A percentile compares a stretch with the other conserved stretches of the same genome.
phyloP scores from a whole-genome alignment of 2,888 invertebrate genomes.

The Cryptocephalus primarius region DNA sequence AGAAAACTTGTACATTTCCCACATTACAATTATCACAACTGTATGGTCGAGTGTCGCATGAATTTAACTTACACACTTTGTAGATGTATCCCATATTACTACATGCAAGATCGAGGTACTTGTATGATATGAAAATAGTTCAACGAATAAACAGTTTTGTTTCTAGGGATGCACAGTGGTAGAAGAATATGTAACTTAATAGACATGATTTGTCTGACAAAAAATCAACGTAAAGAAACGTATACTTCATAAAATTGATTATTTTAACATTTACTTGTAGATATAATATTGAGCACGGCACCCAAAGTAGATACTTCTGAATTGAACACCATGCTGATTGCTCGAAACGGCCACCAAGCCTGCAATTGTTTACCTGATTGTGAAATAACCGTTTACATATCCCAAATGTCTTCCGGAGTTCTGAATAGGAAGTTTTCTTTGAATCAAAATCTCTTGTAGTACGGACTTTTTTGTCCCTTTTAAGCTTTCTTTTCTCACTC shows the following conservation, averaged over 20 bases:
- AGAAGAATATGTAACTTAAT: background rate
- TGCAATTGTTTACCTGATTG: conserved; percentile 54
- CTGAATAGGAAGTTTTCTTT: conserved; percentile 6
- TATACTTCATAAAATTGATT: background rate
- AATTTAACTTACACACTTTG: conserved; percentile 40
- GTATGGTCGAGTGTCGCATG: conserved; percentile 48
- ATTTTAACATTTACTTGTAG: conserved; percentile 9
- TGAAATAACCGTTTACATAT: conserved; percentile 47
- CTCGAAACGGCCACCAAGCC: conserved; percentile 11
- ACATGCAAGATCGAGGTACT: conserved; percentile 36
- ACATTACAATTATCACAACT: conserved; percentile 55
- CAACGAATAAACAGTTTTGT: background rate
- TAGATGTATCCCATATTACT: conserved; percentile 50
- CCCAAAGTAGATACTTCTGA: conserved; percentile 29
- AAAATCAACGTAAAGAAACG: conserved; percentile 1
- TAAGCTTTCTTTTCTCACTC: background rate
- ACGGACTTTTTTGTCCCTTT: background rate
- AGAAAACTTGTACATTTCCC: conserved; percentile 27
- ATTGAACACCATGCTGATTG: conserved; percentile 5
- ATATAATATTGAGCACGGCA: conserved; percentile 30
- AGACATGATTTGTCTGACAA: background rate
- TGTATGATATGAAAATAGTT: background rate
- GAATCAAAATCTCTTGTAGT: conserved; percentile 17
- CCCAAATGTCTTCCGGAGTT: conserved; percentile 47
- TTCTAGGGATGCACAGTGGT: background rate